Conservation (phyloP, 2,888 invertebrate species). For the Zhuqinia jingwanae region DNA sequence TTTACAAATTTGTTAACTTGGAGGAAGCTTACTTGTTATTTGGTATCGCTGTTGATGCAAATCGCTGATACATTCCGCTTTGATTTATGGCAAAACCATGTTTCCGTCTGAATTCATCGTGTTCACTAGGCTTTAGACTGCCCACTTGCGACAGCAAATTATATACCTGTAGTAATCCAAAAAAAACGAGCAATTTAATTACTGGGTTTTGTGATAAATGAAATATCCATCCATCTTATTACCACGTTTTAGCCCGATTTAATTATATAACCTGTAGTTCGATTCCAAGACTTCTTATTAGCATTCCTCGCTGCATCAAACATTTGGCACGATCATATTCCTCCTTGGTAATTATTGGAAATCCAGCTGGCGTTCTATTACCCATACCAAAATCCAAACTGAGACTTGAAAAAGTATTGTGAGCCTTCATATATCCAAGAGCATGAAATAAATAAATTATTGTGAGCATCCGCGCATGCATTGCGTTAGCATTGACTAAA, state of each 20-base stretch:
- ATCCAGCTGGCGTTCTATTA: conserved; percentile 60
- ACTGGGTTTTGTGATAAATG: no score
- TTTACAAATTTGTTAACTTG: no score
- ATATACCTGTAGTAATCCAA: conserved; percentile 73
- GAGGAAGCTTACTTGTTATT: conserved; percentile 7
- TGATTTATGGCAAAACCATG: conserved; percentile 73
- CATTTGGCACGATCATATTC: conserved; percentile 87
- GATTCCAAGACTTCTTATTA: conserved; percentile 87
- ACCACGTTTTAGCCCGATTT: background rate
- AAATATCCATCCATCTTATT: background rate
- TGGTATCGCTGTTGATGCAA: conserved; percentile 39
- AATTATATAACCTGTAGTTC: conserved; percentile 84
- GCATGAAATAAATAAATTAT: background rate
- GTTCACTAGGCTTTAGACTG: conserved; percentile 76
- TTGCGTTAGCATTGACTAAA: no score
- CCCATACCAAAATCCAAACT: conserved; percentile 65
- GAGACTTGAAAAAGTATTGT: conserved; percentile 61
- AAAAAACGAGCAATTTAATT: no score
- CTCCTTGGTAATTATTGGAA: conserved; percentile 84
- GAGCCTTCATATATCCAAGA: no score
- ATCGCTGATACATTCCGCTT: conserved; percentile 47
- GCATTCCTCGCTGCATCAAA: conserved; percentile 86
- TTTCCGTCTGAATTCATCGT: conserved; percentile 75
- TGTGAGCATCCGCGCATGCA: background rate
- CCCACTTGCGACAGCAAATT: conserved; percentile 76